Evolutionary conservation across 2,888 invertebrate species (phyloP), one percentile per base, ranked within the genome.

Genomic region (Lycia hirtaria): DNA sequence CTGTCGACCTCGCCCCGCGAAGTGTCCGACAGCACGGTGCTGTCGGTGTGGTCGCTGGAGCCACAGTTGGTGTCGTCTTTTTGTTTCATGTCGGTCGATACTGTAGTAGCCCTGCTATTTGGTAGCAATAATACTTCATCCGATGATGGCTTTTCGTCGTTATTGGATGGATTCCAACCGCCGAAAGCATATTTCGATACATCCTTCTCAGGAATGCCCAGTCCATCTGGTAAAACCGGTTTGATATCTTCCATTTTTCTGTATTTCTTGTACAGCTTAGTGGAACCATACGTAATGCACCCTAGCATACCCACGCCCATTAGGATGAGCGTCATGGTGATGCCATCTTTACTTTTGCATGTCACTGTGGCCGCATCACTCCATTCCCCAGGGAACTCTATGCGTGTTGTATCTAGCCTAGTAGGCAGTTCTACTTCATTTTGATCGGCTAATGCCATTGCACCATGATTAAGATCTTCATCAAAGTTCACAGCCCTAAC

Each of bases 241-340:
- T 94, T 94, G 19, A 96, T 94, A 67, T 95, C 93, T 72, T 93
- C 93, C 94, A 95, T 95, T 68, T 91, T 93, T 71, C 93, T 93
- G 69, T 93, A 94, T 60, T 92, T 93, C 55, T 90, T 86, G 83
- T 94, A 95, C 20, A 93, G 73, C 75, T 95, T 95, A 64, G 79
- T 85, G 4, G 82, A 81, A 6, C 79, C 82, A 64, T 85, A 90
- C 56, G 77, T 81, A 12, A 83, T 56, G 10, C 77, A 86, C 32
- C 84, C 73, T 15, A 87, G 54, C 10, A 72, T 71, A 71, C 88
- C 79, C 52, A 90, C 66, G 33, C 76, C 75, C 71, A 87, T 72
- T 32, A 90, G 73, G 50, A 87, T 85, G 22, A 86, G 72, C 40
- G 77, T 76, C 76, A 88, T 80, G 6, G 83, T 78, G 19, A 85